Conservation (phyloP, 2,888 invertebrate species). For the Osedax fenrisi region DNA sequence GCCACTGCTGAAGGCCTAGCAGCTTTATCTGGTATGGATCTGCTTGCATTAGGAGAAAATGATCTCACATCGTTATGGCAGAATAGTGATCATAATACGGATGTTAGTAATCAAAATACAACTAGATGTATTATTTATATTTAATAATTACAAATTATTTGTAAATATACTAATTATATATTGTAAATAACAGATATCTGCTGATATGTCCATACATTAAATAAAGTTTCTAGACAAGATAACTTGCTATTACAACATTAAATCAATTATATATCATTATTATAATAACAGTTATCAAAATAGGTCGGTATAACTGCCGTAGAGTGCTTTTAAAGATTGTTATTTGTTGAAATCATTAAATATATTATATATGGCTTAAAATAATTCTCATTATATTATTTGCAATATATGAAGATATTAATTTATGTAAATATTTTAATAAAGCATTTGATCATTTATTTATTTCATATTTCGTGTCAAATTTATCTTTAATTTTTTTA, state of each 20-base stretch:
- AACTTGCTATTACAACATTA: conserved; percentile 34
- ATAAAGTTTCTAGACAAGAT: conserved; percentile 34
- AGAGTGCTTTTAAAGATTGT: not conserved
- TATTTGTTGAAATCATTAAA: not conserved
- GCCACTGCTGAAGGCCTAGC: not conserved
- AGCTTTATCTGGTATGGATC: conserved; percentile 3
- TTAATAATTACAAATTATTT: no score
- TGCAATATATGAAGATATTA: not conserved
- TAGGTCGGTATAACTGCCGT: not conserved
- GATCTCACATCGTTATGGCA: conserved; percentile 11
- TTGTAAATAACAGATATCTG: not conserved
- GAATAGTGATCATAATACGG: not conserved
- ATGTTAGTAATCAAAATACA: not conserved
- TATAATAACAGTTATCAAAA: not conserved
- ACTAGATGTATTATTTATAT: no score
- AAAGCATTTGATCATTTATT: not conserved
- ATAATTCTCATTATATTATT: not conserved
- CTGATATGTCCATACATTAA: conserved; percentile 26
- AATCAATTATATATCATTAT: conserved; percentile 25
- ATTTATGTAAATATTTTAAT: not conserved
- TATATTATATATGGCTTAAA: not conserved
- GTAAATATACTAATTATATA: no score
- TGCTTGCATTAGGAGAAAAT: not conserved
- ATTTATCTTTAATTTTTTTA: not conserved
- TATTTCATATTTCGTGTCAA: not conserved